Evolutionary conservation across 2,113 vertebrate species (phyloP).

Genomic region (Phrynosoma platyrhinos): DNA sequence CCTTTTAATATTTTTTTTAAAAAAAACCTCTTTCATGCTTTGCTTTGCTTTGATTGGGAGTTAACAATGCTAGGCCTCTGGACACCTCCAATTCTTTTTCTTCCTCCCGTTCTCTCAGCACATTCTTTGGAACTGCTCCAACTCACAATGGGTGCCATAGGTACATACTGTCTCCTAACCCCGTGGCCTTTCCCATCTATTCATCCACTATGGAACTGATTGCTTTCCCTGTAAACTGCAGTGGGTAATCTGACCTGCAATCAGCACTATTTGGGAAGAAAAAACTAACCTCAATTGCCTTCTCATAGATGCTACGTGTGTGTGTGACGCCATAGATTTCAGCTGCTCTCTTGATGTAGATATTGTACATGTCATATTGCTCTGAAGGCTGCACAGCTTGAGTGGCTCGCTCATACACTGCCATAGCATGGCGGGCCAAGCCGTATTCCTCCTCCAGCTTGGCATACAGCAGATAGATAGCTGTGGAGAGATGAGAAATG

Average conservation of each 20-base stretch:
- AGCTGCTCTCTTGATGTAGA: constrained; percentile 92
- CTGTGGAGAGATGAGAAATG: constrained; percentile 46
- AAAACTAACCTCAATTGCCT: constrained; percentile 88
- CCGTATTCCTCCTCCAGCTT: constrained; percentile 92
- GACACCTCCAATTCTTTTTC: no score
- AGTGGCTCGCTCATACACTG: constrained; percentile 91
- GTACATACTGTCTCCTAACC: no score
- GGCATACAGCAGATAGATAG: constrained; percentile 90
- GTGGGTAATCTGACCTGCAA: neutral
- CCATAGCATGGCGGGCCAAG: constrained; percentile 92
- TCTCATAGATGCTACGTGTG: constrained; percentile 92
- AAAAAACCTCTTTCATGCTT: no score
- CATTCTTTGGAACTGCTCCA: no score
- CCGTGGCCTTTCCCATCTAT: no score
- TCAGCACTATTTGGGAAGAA: neutral
- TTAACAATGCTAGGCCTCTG: no score
- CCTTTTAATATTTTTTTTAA: no score
- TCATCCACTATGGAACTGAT: neutral
- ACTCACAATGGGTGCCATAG: no score
- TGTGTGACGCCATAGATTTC: constrained; percentile 95
- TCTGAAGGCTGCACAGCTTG: constrained; percentile 85
- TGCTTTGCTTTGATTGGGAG: no score
- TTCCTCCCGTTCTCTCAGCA: no score
- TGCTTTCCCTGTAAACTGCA: neutral
- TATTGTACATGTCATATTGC: constrained; percentile 93